Percentiles rank a stretch among this genome's conserved stretches.
These are phyloP conservation scores for Argya squamiceps DNA, from an alignment of 2,797 vertebrate genomes.

Conservation along the genomic window DNA sequence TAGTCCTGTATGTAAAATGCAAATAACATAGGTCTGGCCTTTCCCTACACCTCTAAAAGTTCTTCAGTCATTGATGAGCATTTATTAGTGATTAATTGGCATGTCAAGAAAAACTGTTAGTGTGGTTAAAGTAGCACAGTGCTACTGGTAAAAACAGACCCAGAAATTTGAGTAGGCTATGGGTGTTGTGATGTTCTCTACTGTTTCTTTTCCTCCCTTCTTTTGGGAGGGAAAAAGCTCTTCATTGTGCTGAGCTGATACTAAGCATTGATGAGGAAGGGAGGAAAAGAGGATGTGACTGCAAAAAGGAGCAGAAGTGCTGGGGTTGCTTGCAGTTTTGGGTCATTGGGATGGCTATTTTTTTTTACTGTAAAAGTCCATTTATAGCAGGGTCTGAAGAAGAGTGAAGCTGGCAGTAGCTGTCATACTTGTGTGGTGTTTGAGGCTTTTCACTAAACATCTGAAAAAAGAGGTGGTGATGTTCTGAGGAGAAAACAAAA, in stretches of 20 bases:
- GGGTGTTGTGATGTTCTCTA: rapidly evolving
- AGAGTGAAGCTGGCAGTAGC: background rate
- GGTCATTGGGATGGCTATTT: background rate
- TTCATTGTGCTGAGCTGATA: background rate
- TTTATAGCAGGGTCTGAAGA: conserved; percentile 10
- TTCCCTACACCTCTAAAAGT: background rate
- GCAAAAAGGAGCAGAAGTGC: background rate
- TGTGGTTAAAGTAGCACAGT: background rate
- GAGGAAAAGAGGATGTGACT: background rate
- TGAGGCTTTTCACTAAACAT: background rate
- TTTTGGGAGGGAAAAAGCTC: background rate
- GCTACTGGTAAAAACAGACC: background rate
- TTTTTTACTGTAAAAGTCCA: background rate
- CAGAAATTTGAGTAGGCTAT: background rate
- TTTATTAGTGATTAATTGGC: background rate
- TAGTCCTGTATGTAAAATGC: background rate
- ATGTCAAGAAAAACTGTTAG: background rate
- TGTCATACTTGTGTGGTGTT: background rate
- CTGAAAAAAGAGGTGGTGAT: background rate
- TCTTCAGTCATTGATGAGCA: background rate
- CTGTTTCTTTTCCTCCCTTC: rapidly evolving
- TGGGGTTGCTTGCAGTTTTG: background rate
- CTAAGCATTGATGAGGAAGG: background rate
- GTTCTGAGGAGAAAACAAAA: background rate
- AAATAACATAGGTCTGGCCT: background rate